Evolutionary conservation across 2,113 vertebrate genomes (phyloP).

Genomic region (Columba janthina): DNA sequence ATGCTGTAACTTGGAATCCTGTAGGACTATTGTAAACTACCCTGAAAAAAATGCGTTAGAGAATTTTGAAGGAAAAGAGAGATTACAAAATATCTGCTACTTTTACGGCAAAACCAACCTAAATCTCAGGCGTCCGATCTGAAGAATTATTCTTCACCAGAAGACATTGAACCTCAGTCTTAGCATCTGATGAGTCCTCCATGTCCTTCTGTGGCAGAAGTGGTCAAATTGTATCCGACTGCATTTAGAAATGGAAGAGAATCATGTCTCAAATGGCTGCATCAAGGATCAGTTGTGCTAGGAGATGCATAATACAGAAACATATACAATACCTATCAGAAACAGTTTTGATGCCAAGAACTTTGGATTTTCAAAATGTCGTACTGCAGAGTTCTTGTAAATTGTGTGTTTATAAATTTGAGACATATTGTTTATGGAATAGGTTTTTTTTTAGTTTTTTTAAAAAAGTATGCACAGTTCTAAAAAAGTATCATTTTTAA

Average conservation of each 20-base stretch:
- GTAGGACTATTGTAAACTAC: not conserved
- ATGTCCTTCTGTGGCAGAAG: not conserved
- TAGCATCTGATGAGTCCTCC: not conserved
- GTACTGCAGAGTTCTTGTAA: not conserved
- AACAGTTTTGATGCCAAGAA: not conserved
- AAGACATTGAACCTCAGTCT: not conserved
- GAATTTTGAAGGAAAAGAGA: not conserved
- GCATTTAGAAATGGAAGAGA: not conserved
- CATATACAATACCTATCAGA: accelerated
- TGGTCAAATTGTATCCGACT: not conserved
- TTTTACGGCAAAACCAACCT: not conserved
- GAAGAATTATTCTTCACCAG: not conserved
- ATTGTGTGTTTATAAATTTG: not conserved
- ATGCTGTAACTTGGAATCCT: not conserved
- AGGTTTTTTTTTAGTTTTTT: not conserved
- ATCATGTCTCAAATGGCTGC: not conserved
- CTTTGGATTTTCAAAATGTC: not conserved
- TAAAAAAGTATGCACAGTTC: not conserved
- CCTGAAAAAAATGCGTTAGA: not conserved
- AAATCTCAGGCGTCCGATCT: not conserved
- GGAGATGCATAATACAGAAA: not conserved
- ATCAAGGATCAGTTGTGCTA: not conserved
- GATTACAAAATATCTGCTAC: not conserved
- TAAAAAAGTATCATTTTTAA: not conserved
- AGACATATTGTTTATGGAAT: not conserved